Conservation (phyloP, 2,113 vertebrate species). For the Sterrhoptilus dennistouni region DNA sequence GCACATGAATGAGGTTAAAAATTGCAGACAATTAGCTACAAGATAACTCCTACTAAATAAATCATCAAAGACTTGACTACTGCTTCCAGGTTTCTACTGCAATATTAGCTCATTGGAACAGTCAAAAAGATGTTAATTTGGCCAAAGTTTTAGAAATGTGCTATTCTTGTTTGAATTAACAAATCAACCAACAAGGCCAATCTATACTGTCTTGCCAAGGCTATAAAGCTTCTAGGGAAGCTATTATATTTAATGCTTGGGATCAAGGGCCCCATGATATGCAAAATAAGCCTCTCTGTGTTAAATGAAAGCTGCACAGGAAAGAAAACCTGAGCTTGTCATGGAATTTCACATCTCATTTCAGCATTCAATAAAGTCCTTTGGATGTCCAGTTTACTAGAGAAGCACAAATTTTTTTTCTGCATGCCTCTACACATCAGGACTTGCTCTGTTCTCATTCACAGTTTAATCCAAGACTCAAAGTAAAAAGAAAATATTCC, state of each 20-base stretch:
- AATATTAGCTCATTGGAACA: neutral
- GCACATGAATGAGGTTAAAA: conserved; percentile 33
- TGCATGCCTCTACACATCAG: neutral
- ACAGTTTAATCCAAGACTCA: neutral
- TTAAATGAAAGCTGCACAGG: neutral
- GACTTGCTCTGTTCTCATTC: neutral
- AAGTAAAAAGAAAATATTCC: neutral
- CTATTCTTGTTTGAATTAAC: conserved; percentile 45
- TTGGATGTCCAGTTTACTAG: neutral
- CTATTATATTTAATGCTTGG: neutral
- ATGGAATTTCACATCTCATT: neutral
- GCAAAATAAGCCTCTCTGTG: conserved; percentile 1
- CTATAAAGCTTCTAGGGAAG: conserved; percentile 2
- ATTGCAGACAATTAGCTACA: conserved; percentile 45
- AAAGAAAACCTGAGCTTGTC: conserved; percentile 1
- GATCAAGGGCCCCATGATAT: neutral
- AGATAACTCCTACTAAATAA: conserved; percentile 56
- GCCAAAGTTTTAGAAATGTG: conserved; percentile 23
- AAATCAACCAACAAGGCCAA: neutral
- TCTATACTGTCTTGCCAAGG: neutral
- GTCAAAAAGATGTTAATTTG: conserved; percentile 24
- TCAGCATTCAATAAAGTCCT: neutral
- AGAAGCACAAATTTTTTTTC: neutral
- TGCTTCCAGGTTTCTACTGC: conserved; percentile 45
- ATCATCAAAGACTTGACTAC: conserved; percentile 44